Base-by-base conservation (phyloP, 2,113 vertebrate species). In the Phoenicopterus ruber region DNA sequence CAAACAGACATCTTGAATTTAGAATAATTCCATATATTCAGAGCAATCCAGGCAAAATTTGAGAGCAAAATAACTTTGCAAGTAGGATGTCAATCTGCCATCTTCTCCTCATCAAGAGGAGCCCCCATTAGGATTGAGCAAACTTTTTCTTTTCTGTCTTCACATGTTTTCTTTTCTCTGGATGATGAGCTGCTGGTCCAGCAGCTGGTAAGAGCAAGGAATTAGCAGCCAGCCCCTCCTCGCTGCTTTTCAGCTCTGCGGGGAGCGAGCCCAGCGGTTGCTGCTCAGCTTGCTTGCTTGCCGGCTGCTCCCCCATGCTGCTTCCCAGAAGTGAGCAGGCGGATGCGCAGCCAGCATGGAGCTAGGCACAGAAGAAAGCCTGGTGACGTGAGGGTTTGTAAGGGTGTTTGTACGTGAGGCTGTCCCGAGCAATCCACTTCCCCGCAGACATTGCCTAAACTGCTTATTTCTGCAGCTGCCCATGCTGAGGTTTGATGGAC, bases 231-330 rank as follows among this genome's bases (percentile, higher is more conserved):
- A 73, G 34, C 10, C 38, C 31, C 18, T 61, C 34, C 58, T 59
- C 0, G 4, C n/a, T 16, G 16, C 25, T 38, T 59, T 72, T 16
- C 49, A 63, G 73, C 74, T 34, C 82, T 32, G 74, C 2, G 1
- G 74, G 81, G 55, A 70, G 38, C 0, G 0, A 66, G 67, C n/a
- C 36, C 10, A 6, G n/a, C 1, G 2, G 62, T 5, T 24, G 50
- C 67, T 44, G 73, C 67, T 70, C 73, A 12, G 49, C 61, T 52
- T 17, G 12, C 55, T 36, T 20, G 29, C 50, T 22, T 15, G 13
- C 66, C 1, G 24, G 50, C 73, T 63, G 65, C 50, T 73, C 34
- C 50, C 46, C 22, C 25, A 0, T 4, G 62, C 55, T n/a, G 46
- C 79, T 82, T 63, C 49, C 63, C 80, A 52, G 81, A 83, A 40